phyloP scores from a whole-genome alignment of 2,888 invertebrate genomes.

The Caradrina kadenii region DNA sequence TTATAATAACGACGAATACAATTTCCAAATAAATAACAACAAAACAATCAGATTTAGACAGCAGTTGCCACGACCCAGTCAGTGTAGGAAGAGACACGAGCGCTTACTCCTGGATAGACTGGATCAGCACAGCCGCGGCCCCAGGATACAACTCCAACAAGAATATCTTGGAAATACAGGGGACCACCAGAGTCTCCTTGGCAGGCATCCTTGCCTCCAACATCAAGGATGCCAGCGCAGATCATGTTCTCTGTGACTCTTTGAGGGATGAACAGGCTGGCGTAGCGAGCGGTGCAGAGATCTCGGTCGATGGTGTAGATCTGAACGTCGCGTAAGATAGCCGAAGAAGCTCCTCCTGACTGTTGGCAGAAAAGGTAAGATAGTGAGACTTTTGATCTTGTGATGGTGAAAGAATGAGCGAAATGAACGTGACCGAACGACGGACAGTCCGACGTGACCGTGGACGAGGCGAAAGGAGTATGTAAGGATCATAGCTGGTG shows the following conservation, averaged over 20 bases:
- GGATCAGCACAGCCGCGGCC: conserved; percentile 81
- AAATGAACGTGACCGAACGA: too few relatives aligned
- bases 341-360: conserved; percentile 65
- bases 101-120: conserved; percentile 83
- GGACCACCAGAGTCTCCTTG: conserved; percentile 89
- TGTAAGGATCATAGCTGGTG: too few relatives aligned
- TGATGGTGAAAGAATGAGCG: not conserved
- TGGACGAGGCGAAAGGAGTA: too few relatives aligned
- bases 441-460: too few relatives aligned
- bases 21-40: conserved; percentile 29
- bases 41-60: conserved; percentile 33
- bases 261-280: conserved; percentile 23
- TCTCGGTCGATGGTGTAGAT: conserved; percentile 75
- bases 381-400: not conserved
- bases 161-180: conserved; percentile 74
- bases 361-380: conserved; percentile 40
- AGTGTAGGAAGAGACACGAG: conserved; percentile 74
- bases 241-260: conserved; percentile 78
- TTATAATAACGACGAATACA: conserved; percentile 3
- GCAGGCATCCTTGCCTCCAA: conserved; percentile 77
- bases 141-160: conserved; percentile 84
- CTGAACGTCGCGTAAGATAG: conserved; percentile 67
- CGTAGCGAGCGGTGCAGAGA: conserved; percentile 73
- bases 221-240: conserved; percentile 75
- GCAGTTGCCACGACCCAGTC: conserved; percentile 68